These are phyloP conservation scores for Rhineura floridana DNA, from an alignment of 2,113 vertebrate genomes.

Conservation along the genomic window DNA sequence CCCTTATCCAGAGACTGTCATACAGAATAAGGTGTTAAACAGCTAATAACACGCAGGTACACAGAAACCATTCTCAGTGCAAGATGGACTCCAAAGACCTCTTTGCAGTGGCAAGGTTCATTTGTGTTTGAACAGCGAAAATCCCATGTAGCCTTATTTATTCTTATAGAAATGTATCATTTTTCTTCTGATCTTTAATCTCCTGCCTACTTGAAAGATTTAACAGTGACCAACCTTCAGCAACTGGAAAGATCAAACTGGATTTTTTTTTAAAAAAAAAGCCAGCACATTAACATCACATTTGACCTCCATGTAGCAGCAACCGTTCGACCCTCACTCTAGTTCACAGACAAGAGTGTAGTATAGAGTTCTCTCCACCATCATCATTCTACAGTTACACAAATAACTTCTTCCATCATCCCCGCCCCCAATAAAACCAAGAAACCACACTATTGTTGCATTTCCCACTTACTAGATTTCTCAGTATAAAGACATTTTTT, in stretches of 20 bases:
- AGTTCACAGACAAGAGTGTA: not conserved
- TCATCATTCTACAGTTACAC: not conserved
- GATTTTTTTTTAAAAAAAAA: too few relatives aligned
- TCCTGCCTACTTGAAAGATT: not conserved
- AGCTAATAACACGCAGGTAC: too few relatives aligned
- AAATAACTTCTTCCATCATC: not conserved
- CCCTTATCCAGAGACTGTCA: not conserved
- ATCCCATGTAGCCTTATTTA: not conserved
- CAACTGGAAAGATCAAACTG: too few relatives aligned
- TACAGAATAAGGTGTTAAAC: not conserved
- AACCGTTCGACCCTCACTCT: not conserved
- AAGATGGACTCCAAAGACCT: not conserved
- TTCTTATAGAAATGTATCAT: not conserved
- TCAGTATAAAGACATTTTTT: not conserved
- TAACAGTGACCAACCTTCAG: not conserved
- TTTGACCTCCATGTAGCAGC: not conserved
- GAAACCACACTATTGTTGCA: not conserved
- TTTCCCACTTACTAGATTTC: not conserved
- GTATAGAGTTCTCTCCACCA: not conserved
- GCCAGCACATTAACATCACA: not conserved
- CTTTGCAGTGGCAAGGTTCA: not conserved
- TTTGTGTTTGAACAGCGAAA: not conserved
- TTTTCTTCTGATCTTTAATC: not conserved
- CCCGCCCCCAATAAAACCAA: not conserved
- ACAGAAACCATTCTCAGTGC: too few relatives aligned